Conservation (phyloP, 2,888 invertebrate species). For the Danaus chrysippus region DNA sequence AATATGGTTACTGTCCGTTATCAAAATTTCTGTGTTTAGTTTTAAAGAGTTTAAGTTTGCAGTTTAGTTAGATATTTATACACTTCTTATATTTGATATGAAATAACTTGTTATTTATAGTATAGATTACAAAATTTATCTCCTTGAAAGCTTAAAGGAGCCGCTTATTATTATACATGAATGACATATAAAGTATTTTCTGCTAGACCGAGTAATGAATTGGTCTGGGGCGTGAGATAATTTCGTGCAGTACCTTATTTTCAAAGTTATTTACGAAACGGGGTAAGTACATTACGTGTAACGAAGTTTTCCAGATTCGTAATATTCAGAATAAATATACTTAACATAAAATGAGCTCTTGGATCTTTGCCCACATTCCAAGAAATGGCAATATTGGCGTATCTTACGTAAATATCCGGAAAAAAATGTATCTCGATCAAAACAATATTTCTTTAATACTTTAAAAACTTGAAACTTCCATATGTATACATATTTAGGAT, state of each 20-base stretch:
- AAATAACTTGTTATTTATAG: too few relatives aligned
- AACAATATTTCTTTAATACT: not conserved
- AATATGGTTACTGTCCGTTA: too few relatives aligned
- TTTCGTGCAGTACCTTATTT: slow-evolving; percentile 13
- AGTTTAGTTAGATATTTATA: too few relatives aligned
- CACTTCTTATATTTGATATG: too few relatives aligned
- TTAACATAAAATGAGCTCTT: slow-evolving; percentile 44
- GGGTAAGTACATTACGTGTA: slow-evolving; percentile 1
- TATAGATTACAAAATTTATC: too few relatives aligned
- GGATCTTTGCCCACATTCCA: slow-evolving; percentile 46
- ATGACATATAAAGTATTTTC: not conserved
- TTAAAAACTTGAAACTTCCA: not conserved
- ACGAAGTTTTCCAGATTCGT: slow-evolving; percentile 13
- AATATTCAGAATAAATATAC: slow-evolving; percentile 24
- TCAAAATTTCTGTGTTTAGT: too few relatives aligned
- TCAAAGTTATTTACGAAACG: slow-evolving; percentile 14
- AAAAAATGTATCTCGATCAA: slow-evolving; percentile 19
- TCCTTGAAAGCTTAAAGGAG: too few relatives aligned
- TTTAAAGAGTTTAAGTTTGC: too few relatives aligned
- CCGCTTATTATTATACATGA: not conserved
- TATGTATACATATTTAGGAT: too few relatives aligned
- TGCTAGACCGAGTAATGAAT: slow-evolving; percentile 11
- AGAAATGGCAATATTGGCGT: slow-evolving; percentile 38
- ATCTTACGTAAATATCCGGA: slow-evolving; percentile 26
- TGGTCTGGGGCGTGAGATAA: slow-evolving; percentile 16